Evolutionary conservation across 1,140 invertebrate genomes (phyloP), one percentile per base, ranked within the genome.

Genomic region (Artemia franciscana): DNA sequence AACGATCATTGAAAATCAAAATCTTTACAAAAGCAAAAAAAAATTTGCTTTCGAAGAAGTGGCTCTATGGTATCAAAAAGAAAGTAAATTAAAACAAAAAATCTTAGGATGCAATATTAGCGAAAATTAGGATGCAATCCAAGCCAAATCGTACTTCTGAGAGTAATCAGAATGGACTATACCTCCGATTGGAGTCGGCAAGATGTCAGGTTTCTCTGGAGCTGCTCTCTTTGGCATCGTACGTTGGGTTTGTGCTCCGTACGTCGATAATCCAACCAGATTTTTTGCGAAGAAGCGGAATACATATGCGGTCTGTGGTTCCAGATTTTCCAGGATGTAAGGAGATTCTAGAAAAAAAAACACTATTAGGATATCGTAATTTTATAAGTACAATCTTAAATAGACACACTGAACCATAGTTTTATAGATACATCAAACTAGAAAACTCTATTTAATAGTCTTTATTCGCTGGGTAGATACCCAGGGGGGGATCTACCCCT

Each of bases 231-330:
- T 73, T 0, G 79, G 78, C 78, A 80, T 80, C 0, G 74, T 75
- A 65, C 80, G 77, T 0, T 73, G 70, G 23, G 58, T 21, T 25
- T 23, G 58, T 59, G 58, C 18, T 59, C 24, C 18, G 24, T 23
- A 59, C 57, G 62, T 65, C 21, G 26, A 51, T 12, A 80, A 70
- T 12, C 89, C 91, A 2, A 90, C 89, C 66, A 84, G 81, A 73
- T 91, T 93, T 51, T 78, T 73, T 0, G 87, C 88, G 4, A 84
- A 82, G 71, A 94, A 91, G 62, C 83, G 80, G 73, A 93, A 91
- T 61, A 81, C 77, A 71, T 93, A 94, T 0, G 76, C 74, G n/a
- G 80, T 84, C 73, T 84, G 78, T 0, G 90, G 88, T 64, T 77
- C 74, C 57, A 93, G 73, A 61, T 81, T 78, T 69, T 91, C 88